Base-by-base conservation (phyloP, 2,797 vertebrate species). In the Paguma larvata region DNA sequence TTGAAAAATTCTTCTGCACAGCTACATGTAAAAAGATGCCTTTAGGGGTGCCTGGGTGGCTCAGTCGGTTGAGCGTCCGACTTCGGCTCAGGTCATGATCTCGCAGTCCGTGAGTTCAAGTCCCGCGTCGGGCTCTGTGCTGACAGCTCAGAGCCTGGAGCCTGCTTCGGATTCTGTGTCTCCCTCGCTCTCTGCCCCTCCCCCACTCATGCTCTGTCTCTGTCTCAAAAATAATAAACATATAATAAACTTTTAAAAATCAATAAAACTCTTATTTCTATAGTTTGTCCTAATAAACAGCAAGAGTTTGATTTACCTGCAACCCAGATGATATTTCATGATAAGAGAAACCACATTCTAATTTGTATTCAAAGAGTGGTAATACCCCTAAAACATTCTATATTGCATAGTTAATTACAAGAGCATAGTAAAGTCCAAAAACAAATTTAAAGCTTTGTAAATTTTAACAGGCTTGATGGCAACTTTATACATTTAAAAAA, bases 181-280 rank as follows among this genome's bases (percentile, higher is more conserved):
- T n/a, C n/a, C n/a, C n/a, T n/a, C n/a, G n/a, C n/a, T n/a, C n/a
- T n/a, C n/a, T n/a, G n/a, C n/a, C n/a, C n/a, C n/a, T n/a, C n/a
- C n/a, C n/a, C n/a, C n/a, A n/a, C n/a, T n/a, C n/a, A n/a, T n/a
- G n/a, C n/a, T n/a, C n/a, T n/a, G n/a, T n/a, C n/a, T n/a, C n/a
- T n/a, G n/a, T n/a, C n/a, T n/a, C n/a, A n/a, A n/a, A n/a, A n/a
- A n/a, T n/a, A n/a, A n/a, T n/a, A n/a, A n/a, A n/a, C n/a, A n/a
- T n/a, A n/a, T n/a, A n/a, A n/a, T n/a, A n/a, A 44, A 25, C 12
- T 70, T 90, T 85, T 25, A 41, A 93, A 95, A 91, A 63, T 73
- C 6, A 93, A 67, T 83, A 80, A 59, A 95, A 85, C 2, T 12
- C 68, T 75, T 62, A 68, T 67, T 77, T 92, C 21, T 67, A 32